These are phyloP conservation scores for Lateolabrax maculatus DNA, from an alignment of 2,797 vertebrate genomes.

Conservation along the genomic window DNA sequence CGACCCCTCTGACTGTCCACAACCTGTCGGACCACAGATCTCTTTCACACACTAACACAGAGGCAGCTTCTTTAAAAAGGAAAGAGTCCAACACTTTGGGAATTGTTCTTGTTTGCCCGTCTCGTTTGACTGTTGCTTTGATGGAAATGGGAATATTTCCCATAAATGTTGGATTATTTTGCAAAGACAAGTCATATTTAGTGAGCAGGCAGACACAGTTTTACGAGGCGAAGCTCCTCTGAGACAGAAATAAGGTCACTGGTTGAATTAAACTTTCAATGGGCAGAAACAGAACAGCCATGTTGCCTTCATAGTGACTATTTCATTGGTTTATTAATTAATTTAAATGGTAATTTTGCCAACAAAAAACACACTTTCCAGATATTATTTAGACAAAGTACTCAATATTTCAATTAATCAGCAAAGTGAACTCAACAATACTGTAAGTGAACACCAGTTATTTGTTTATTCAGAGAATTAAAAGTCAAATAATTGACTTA, in stretches of 20 bases:
- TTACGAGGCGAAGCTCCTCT: constrained; percentile 1
- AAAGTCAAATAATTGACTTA: too few species aligned
- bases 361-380: neutral
- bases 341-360: neutral
- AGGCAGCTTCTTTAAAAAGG: constrained; percentile 17
- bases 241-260: constrained; percentile 1
- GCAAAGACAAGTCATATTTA: neutral
- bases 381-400: neutral
- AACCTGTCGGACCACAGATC: neutral
- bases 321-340: neutral
- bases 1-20: constrained; percentile 88
- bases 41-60: neutral
- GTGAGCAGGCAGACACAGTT: neutral
- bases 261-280: neutral
- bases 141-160: neutral
- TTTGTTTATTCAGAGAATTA: neutral
- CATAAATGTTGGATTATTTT: neutral
- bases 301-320: neutral
- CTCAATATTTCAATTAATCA: too few species aligned
- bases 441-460: neutral
- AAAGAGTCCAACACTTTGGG: neutral
- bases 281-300: too few species aligned
- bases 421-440: too few species aligned
- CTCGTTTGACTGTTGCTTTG: neutral
- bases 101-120: too few species aligned